A percentile compares a stretch with the other conserved stretches of the same genome.
Evolutionary conservation across 2,888 invertebrate genomes (phyloP).

Genomic region (Lithophane semibrunnea): DNA sequence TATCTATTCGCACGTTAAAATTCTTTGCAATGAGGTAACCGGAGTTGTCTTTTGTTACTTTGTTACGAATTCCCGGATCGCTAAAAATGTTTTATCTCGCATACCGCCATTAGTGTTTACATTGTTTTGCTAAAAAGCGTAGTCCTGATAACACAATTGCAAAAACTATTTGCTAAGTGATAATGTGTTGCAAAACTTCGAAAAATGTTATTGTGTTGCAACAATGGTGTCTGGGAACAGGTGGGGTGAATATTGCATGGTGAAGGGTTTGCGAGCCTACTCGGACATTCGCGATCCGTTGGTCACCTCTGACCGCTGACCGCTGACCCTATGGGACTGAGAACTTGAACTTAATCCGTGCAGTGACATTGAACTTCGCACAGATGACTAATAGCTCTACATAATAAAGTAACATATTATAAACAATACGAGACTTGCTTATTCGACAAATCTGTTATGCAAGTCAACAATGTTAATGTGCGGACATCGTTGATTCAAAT

Average conservation of each 20-base stretch:
- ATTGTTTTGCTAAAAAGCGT: conserved; percentile 49
- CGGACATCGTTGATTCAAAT: conserved; percentile 7
- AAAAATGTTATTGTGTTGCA: conserved; percentile 62
- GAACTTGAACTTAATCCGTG: conserved; percentile 83
- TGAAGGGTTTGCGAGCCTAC: conserved; percentile 66
- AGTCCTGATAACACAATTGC: conserved; percentile 48
- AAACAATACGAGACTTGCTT: conserved; percentile 44
- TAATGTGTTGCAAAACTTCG: conserved; percentile 59
- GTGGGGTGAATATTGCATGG: conserved; percentile 70
- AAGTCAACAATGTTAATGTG: conserved; percentile 23
- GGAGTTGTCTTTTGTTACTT: conserved; percentile 49
- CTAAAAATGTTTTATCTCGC: conserved; percentile 66
- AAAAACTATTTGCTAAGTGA: conserved; percentile 48
- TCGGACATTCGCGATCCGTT: conserved; percentile 81
- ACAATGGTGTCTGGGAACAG: conserved; percentile 70
- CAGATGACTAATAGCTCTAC: conserved; percentile 51
- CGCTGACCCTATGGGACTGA: conserved; percentile 86
- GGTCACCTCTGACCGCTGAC: conserved; percentile 88
- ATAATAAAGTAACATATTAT: conserved; percentile 29
- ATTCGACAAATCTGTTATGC: conserved; percentile 28
- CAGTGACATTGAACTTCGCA: conserved; percentile 77
- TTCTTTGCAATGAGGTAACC: conserved; percentile 56
- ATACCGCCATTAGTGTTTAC: conserved; percentile 60
- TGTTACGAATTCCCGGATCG: conserved; percentile 52
- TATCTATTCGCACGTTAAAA: conserved; percentile 52